A percentile compares a stretch with the other conserved stretches of the same genome.
These are phyloP conservation scores for Paragorgia papillata DNA, from an alignment of 92 coral and sea anemone genomes.

Conservation along the genomic window DNA sequence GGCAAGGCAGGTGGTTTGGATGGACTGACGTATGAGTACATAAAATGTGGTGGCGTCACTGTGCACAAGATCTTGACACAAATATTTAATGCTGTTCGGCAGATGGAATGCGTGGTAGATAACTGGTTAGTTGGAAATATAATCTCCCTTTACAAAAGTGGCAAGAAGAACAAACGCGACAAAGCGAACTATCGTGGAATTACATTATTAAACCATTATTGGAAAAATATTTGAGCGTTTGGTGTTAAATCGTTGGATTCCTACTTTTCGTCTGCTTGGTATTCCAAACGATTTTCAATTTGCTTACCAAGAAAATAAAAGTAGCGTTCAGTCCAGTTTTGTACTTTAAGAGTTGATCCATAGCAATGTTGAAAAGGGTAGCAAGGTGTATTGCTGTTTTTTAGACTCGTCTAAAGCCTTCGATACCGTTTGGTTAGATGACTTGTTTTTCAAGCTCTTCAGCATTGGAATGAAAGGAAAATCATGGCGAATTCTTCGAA, in stretches of 20 bases:
- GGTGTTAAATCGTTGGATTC: conserved; percentile 30
- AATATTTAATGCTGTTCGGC: neutral
- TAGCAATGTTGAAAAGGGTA: conserved; percentile 3
- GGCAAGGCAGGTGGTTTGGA: too few relatives aligned
- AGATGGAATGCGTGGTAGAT: neutral
- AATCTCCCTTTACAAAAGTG: neutral
- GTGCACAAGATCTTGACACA: neutral
- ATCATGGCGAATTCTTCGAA: conserved; percentile 7
- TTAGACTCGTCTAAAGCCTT: conserved; percentile 1
- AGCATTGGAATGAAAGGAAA: conserved; percentile 12
- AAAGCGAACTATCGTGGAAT: neutral
- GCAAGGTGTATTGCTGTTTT: conserved; percentile 8
- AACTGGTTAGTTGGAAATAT: conserved; percentile 1
- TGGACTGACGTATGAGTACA: neutral
- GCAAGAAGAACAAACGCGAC: neutral
- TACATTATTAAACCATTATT: neutral
- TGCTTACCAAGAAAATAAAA: conserved; percentile 5
- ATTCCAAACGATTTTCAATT: conserved; percentile 10
- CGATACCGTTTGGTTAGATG: conserved; percentile 20
- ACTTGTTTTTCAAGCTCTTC: too few relatives aligned
- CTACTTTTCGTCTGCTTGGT: neutral
- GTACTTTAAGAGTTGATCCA: conserved; percentile 10
- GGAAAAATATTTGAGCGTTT: conserved; percentile 6
- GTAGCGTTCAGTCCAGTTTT: neutral
- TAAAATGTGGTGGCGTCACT: neutral